Base-by-base conservation (phyloP, 2,888 invertebrate genomes). In the Rhabditoides inermis region DNA sequence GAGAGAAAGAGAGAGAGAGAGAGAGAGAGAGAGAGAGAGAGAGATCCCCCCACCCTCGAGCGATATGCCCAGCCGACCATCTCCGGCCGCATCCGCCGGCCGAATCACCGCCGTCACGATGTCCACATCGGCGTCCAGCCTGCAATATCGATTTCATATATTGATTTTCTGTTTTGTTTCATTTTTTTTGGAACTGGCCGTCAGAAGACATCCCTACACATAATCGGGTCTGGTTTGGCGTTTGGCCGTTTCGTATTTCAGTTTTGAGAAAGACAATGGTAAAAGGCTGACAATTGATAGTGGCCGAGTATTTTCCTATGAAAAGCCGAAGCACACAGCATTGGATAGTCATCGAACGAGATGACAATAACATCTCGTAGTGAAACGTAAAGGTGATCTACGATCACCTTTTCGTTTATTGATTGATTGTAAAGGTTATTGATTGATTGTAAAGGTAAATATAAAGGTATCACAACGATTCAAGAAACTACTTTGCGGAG, bases 41-140 rank as follows among this genome's bases (percentile, higher is more conserved):
- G n/a, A n/a, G n/a, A n/a, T 27, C 15, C 12, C 18, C 41, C 20
- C 20, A 51, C 58, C 73, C 54, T 73, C 94, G 71, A 98, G 92
- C 32, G 95, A 95, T 50, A 98, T 83, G 2, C 95, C 95, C 20
- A 74, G 53, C 2, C 75, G 73, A 42, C 90, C 90, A 40, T 89
- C 88, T 73, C 55, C 55, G 15, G 60, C 57, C 35, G 68, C 58
- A n/a, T 65, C 55, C 51, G 73, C 73, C 18, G 73, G 70, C 28
- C 61, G 58, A 25, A 67, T 56, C 3, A 64, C 66, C 0, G 64
- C 64, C 7, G 60, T 56, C 28, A 67, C 56, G 23, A 67, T 67
- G 39, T 67, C 66, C 22, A 65, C 41, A 39, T 51, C 23, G 12
- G 40, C 46, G 30, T n/a, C 7, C 44, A 35, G 6, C 7, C 15